phyloP scores from a whole-genome alignment of 2,797 vertebrate species.

The Chaetodon trifasciatus region DNA sequence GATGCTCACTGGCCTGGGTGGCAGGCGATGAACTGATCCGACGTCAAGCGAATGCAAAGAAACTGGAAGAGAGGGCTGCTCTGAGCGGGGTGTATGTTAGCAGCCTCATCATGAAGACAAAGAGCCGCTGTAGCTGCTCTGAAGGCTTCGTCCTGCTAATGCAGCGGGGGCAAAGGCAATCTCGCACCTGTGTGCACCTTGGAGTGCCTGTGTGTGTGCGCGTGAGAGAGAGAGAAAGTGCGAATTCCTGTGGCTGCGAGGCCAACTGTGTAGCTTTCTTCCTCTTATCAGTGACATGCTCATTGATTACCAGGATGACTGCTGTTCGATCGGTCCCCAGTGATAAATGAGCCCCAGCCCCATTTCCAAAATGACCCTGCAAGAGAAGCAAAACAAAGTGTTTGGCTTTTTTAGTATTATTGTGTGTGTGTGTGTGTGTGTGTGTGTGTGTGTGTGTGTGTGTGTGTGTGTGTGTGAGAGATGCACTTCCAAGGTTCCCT shows the following conservation, averaged over 20 bases:
- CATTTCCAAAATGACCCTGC: conserved; percentile 51
- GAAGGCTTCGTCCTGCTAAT: conserved; percentile 50
- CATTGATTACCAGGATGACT: conserved; percentile 78
- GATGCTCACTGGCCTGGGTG: conserved; percentile 39
- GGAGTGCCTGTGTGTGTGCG: conserved; percentile 7
- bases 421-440: neutral
- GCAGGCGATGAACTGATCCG: conserved; percentile 49
- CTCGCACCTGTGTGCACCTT: conserved; percentile 35
- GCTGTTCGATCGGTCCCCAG: conserved; percentile 71
- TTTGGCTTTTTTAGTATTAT: conserved; percentile 23
- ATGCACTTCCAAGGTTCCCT: conserved; percentile 54
- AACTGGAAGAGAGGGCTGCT: conserved; percentile 24
- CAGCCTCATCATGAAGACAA: conserved; percentile 62
- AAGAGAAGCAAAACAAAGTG: conserved; percentile 48
- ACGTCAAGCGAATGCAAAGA: conserved; percentile 45
- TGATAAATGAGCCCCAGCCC: conserved; percentile 69
- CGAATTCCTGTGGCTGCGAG: conserved; percentile 47
- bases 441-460: conserved; percentile 1
- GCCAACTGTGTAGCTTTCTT: conserved; percentile 57
- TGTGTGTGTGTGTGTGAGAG: conserved; percentile 6
- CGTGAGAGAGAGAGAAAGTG: neutral
- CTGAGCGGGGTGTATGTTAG: conserved; percentile 37
- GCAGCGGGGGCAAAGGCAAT: conserved; percentile 25
- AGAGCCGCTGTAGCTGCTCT: conserved; percentile 50
- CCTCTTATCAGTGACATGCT: conserved; percentile 75